These are phyloP conservation scores for Scomber japonicus DNA, from an alignment of 2,113 vertebrate species.

Conservation along the genomic window DNA sequence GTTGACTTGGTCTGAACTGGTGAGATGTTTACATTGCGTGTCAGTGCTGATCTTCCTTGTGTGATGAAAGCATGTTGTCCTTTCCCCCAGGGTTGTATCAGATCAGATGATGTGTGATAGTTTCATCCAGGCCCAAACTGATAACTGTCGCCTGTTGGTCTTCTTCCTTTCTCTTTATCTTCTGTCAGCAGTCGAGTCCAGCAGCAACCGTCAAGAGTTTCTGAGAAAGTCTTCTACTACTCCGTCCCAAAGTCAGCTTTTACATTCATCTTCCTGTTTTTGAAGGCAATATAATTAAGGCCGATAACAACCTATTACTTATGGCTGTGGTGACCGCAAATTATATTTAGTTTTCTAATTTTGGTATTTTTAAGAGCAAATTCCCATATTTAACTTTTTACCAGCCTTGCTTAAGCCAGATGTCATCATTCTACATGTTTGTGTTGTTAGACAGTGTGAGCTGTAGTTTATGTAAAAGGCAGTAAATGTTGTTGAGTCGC, in stretches of 20 bases:
- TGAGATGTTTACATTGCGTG: background rate
- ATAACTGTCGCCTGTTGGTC: constrained; percentile 30
- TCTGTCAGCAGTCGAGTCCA: constrained; percentile 29
- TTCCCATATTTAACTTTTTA: constrained; percentile 50
- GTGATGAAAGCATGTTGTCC: constrained; percentile 12
- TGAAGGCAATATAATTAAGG: constrained; percentile 66
- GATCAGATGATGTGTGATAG: constrained; percentile 31
- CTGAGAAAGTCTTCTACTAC: constrained; percentile 19
- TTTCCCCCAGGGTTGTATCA: constrained; percentile 7
- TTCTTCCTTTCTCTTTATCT: constrained; percentile 37
- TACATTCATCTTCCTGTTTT: constrained; percentile 45
- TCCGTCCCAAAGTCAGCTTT: constrained; percentile 39
- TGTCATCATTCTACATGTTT: constrained; percentile 28
- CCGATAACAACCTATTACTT: constrained; percentile 54
- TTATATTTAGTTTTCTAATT: constrained; percentile 63
- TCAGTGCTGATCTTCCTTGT: background rate
- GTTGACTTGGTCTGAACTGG: background rate
- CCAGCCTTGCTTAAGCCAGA: constrained; percentile 3
- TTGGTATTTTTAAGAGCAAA: constrained; percentile 35
- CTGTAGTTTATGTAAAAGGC: background rate
- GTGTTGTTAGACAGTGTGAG: constrained; percentile 15
- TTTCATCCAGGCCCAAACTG: constrained; percentile 28
- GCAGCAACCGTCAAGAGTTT: constrained; percentile 29
- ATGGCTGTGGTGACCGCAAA: constrained; percentile 49
- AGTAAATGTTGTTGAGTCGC: background rate